Evolutionary conservation across 2,888 invertebrate species (phyloP).

Genomic region (Folsomia candida): DNA sequence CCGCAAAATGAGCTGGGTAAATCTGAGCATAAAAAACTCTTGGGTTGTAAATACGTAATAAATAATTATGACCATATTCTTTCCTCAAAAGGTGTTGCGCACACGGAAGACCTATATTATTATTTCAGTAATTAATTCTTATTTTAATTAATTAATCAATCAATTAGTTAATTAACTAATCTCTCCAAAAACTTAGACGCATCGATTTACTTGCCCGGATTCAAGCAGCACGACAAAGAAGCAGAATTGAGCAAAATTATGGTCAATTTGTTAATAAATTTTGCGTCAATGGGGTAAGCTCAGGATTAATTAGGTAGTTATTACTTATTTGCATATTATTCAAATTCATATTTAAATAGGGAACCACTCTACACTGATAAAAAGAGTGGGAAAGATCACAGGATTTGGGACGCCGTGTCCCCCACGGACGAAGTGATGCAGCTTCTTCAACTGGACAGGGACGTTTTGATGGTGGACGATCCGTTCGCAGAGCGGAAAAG

Average conservation of each 20-base stretch:
- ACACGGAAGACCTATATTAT: constrained; percentile 8
- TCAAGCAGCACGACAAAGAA: constrained; percentile 34
- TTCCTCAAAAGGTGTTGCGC: neutral
- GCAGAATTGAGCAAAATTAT: constrained; percentile 33
- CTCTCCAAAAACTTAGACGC: constrained; percentile 28
- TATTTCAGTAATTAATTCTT: neutral
- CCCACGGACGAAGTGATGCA: constrained; percentile 14
- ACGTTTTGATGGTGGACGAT: constrained; percentile 31
- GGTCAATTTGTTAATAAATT: constrained; percentile 36
- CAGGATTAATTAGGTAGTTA: neutral
- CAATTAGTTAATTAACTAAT: too few relatives aligned
- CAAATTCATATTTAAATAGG: constrained; percentile 12
- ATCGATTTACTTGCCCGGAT: constrained; percentile 24
- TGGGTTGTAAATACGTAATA: too few relatives aligned
- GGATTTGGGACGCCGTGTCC: constrained; percentile 35
- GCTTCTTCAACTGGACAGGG: constrained; percentile 25
- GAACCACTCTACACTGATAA: constrained; percentile 27
- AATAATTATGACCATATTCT: neutral
- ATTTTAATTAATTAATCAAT: neutral
- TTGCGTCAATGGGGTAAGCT: constrained; percentile 29
- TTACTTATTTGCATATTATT: neutral
- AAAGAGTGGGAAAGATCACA: constrained; percentile 18
- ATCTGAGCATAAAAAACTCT: too few relatives aligned
- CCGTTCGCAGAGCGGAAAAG: constrained; percentile 22
- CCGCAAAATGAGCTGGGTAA: constrained; percentile 24